A percentile compares a stretch with the other conserved stretches of the same genome.
Conservation (phyloP, 2,113 vertebrate species). For the Narcine bancroftii region DNA sequence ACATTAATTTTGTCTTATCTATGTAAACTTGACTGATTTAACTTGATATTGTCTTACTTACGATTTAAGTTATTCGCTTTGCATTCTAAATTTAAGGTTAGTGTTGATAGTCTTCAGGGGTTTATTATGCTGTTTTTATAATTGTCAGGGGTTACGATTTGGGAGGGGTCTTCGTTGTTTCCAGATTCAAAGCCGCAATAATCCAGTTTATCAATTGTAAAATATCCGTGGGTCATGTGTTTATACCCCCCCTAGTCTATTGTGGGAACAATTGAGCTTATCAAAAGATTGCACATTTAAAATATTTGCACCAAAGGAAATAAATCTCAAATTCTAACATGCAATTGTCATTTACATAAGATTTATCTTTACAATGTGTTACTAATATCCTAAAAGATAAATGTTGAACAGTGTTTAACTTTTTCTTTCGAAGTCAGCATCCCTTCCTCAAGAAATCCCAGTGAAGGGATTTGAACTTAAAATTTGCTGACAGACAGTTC, state of each 20-base stretch:
- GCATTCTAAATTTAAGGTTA: not conserved
- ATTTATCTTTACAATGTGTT: not conserved
- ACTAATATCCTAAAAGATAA: not conserved
- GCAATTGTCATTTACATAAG: not conserved
- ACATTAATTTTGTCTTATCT: not conserved
- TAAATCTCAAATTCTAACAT: slow-evolving; percentile 40
- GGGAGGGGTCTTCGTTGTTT: not conserved
- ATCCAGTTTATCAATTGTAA: not conserved
- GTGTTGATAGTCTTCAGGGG: not conserved
- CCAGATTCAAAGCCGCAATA: not conserved
- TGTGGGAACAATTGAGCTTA: slow-evolving; percentile 45
- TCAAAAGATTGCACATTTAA: slow-evolving; percentile 42
- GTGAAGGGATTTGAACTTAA: too few species aligned
- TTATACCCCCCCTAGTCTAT: slow-evolving; percentile 49
- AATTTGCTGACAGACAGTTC: not conserved
- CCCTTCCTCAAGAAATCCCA: not conserved
- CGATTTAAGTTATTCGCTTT: not conserved
- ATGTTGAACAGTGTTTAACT: not conserved
- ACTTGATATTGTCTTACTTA: not conserved
- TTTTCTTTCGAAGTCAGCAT: not conserved
- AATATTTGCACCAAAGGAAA: slow-evolving; percentile 42
- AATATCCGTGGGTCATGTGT: not conserved
- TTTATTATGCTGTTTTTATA: not conserved
- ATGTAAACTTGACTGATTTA: not conserved
- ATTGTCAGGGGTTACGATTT: not conserved